Base-by-base conservation (phyloP, 2,888 invertebrate species). In the Cepaea hortensis region DNA sequence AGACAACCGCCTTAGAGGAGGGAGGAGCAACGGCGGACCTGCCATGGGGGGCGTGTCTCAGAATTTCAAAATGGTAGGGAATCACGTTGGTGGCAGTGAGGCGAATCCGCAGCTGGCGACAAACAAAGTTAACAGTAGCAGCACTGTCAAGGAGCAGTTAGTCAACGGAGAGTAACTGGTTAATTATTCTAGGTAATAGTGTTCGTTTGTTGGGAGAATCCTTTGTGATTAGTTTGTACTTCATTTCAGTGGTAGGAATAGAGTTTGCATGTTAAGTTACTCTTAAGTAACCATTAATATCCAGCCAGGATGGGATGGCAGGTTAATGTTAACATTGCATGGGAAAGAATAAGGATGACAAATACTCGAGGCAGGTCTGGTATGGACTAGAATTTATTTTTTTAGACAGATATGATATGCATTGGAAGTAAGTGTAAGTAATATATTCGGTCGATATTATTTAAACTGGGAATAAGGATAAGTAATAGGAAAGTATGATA, bases 21-120 rank as follows among this genome's bases (percentile, higher is more conserved):
- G 86, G 72, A 55, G 55, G 55, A 81, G 87, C 62, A 85, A 88
- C 75, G 76, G 48, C 35, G 73, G 61, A 61, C 50, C 65, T 20
- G 18, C 86, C 13, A n/a, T 81, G 75, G 11, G 85, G 23, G 35
- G 65, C 70, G 80, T 87, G 77, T 80, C 85, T 80, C 81, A 85
- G 75, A 80, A 88, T 11, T 80, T 88, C 62, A 81, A 77, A 20
- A 84, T 88, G 18, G 87, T 88, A n/a, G 87, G 89, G 48, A 89
- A 89, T 84, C 88, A 88, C 65, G 89, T 89, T 75, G 91, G 92
- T 87, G 92, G 91, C 7, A 91, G 91, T 85, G 92, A 92, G 80
- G 90, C 91, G 7, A 92, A 93, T 87, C 90, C 90, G 18, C 91
- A 91, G 85, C 88, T 73, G 23, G 90, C 88, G 50, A 92, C 91